A percentile compares a stretch with the other conserved stretches of the same genome.
Conservation (phyloP, 1,140 invertebrate genomes). For the Apis laboriosa region DNA sequence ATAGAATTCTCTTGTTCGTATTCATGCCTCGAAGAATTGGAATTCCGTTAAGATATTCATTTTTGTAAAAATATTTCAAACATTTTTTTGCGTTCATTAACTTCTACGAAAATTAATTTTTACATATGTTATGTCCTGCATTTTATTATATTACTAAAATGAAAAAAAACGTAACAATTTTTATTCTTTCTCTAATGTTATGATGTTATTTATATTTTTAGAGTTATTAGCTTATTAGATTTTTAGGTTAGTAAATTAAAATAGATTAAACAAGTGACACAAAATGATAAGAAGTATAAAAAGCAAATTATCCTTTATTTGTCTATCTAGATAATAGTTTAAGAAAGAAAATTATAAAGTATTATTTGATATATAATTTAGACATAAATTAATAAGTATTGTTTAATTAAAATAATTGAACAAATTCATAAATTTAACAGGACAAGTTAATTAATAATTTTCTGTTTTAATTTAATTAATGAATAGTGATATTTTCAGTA, state of each 20-base stretch:
- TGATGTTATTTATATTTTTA: no score
- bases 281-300: no score
- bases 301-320: no score
- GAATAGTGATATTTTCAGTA: not conserved
- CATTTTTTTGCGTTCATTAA: not conserved
- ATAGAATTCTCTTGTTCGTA: constrained; percentile 29
- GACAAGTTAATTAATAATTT: not conserved
- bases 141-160: not conserved
- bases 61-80: not conserved
- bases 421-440: not conserved
- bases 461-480: not conserved
- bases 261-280: no score
- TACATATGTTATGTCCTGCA: not conserved
- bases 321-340: no score
- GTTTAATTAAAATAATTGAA: not conserved
- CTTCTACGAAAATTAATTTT: not conserved
- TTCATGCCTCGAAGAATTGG: not conserved
- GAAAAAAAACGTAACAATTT: no score
- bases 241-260: no score
- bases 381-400: no score
- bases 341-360: not conserved
- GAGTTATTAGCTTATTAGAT: no score
- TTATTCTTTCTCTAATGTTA: no score
- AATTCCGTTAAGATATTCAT: not conserved
- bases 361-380: not conserved